phyloP scores from a whole-genome alignment of 2,888 invertebrate species.

The Thecophora atra region DNA sequence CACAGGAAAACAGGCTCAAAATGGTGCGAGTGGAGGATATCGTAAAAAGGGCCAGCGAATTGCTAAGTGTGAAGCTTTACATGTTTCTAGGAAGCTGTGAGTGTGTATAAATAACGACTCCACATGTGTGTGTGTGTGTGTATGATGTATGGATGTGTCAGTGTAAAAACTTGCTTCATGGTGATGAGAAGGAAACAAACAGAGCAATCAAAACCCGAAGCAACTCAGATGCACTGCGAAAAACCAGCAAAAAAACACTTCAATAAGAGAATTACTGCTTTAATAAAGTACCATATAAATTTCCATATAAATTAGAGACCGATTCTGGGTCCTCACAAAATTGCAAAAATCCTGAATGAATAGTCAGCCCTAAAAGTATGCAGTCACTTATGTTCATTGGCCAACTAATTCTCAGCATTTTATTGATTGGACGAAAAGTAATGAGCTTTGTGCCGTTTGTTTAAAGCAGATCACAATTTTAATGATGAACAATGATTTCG shows the following conservation, averaged over 20 bases:
- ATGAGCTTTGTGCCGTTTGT: too few relatives aligned
- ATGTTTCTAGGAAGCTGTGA: not conserved
- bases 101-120: not conserved
- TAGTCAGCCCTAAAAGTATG: too few relatives aligned
- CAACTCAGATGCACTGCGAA: not conserved
- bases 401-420: too few relatives aligned
- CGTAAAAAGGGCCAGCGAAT: not conserved
- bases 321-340: not conserved
- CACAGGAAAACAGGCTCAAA: not conserved
- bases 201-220: too few relatives aligned
- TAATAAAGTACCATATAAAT: not conserved
- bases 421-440: too few relatives aligned
- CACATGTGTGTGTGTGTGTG: not conserved
- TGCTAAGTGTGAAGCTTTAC: constrained; percentile 10
- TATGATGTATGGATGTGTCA: not conserved
- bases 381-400: too few relatives aligned
- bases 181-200: too few relatives aligned
- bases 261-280: too few relatives aligned
- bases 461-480: too few relatives aligned
- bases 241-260: not conserved
- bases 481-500: too few relatives aligned
- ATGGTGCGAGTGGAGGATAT: not conserved
- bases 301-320: not conserved
- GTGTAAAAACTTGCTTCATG: too few relatives aligned
- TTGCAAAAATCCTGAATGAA: too few relatives aligned